A percentile compares a stretch with the other conserved stretches of the same genome.
Conservation (phyloP, 2,113 vertebrate species). For the Ornithorhynchus anatinus region DNA sequence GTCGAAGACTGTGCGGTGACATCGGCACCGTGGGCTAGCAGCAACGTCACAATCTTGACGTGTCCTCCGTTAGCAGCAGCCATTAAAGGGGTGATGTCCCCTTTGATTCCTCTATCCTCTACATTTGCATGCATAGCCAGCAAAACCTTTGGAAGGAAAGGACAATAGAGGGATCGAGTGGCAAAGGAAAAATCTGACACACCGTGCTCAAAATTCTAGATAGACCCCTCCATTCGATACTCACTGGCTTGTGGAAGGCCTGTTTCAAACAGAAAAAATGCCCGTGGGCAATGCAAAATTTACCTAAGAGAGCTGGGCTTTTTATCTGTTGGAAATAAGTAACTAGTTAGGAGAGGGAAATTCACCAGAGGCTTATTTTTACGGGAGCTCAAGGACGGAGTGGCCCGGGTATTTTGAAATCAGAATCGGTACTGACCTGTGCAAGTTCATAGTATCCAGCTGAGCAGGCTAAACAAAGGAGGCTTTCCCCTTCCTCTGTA, state of each 20-base stretch:
- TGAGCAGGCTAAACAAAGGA: constrained; percentile 96
- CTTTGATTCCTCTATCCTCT: constrained; percentile 97
- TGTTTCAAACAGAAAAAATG: not conserved
- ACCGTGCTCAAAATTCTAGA: not conserved
- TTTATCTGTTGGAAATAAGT: not conserved
- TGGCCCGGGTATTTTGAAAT: not conserved
- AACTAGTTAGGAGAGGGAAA: not conserved
- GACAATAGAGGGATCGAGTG: not conserved
- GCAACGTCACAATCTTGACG: constrained; percentile 97
- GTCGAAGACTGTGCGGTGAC: constrained; percentile 98
- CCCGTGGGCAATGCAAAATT: accelerated
- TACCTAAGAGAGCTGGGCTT: accelerated
- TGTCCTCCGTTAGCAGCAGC: constrained; percentile 98
- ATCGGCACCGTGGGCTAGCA: constrained; percentile 96
- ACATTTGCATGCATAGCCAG: constrained; percentile 99
- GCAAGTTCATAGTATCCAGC: constrained; percentile 99
- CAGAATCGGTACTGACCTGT: constrained; percentile 80
- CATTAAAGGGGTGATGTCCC: constrained; percentile 98
- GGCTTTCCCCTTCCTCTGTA: constrained; percentile 97
- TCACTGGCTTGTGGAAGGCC: accelerated
- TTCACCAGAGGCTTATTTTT: not conserved
- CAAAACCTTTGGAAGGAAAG: constrained; percentile 80
- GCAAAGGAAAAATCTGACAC: not conserved
- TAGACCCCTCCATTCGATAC: not conserved
- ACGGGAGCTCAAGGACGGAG: not conserved